Evolutionary conservation across 2,888 invertebrate genomes (phyloP).

Genomic region (Polymixis lichenea): DNA sequence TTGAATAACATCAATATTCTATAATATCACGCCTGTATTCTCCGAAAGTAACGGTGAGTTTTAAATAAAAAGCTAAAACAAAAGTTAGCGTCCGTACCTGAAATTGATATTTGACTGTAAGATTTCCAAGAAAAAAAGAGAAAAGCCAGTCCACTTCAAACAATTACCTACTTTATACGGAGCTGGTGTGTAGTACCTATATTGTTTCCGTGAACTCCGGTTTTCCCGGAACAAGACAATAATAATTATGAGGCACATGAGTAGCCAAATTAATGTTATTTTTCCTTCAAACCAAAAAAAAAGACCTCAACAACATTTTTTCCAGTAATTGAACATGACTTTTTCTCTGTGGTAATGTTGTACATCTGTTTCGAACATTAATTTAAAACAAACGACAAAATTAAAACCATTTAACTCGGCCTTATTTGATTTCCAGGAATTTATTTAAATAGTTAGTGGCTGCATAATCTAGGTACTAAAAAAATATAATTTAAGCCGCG

Average conservation of each 20-base stretch:
- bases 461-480: background rate
- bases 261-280: too few relatives aligned
- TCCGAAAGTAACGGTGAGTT: too few relatives aligned
- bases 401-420: constrained; percentile 1
- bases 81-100: too few relatives aligned
- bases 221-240: background rate
- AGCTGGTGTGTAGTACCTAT: background rate
- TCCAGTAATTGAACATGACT: background rate
- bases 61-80: too few relatives aligned
- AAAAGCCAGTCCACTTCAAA: too few relatives aligned
- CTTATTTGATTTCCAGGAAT: background rate
- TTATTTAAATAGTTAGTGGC: background rate
- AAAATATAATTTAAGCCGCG: background rate
- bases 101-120: too few relatives aligned
- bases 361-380: constrained; percentile 31
- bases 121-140: too few relatives aligned
- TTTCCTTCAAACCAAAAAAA: too few relatives aligned
- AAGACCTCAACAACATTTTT: background rate
- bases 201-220: background rate
- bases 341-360: background rate
- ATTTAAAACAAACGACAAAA: constrained; percentile 5
- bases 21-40: too few relatives aligned
- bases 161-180: too few relatives aligned
- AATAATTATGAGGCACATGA: background rate
- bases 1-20: too few relatives aligned